phyloP scores from a whole-genome alignment of 2,888 invertebrate genomes.

The Blastobasis lacticolella region DNA sequence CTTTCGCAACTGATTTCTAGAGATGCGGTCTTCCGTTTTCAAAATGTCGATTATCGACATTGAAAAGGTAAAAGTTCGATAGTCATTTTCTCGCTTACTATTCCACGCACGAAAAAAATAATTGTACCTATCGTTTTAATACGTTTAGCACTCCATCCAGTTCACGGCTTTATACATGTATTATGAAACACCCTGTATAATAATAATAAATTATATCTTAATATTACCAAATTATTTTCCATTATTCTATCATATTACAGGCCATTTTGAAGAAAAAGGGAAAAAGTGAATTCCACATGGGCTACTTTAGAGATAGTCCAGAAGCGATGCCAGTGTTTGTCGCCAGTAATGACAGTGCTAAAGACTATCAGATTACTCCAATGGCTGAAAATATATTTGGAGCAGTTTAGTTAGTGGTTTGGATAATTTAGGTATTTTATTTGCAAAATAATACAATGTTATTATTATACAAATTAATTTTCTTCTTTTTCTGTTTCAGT shows the following conservation, averaged over 20 bases:
- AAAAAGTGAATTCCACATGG: constrained; percentile 85
- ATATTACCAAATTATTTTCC: neutral
- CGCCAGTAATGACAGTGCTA: constrained; percentile 81
- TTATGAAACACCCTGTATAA: too few species aligned
- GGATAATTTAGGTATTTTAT: neutral
- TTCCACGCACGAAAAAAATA: too few species aligned
- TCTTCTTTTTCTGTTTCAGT: constrained; percentile 36
- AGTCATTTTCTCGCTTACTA: too few species aligned
- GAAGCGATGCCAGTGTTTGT: constrained; percentile 83
- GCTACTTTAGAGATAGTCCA: constrained; percentile 91
- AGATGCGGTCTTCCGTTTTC: too few species aligned
- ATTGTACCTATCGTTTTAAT: too few species aligned
- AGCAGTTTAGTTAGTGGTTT: constrained; percentile 78
- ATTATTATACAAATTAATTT: neutral
- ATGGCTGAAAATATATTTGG: constrained; percentile 87
- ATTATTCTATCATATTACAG: constrained; percentile 41
- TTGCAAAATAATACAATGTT: neutral
- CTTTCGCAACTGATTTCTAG: too few species aligned
- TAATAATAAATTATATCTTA: neutral
- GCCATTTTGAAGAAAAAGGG: constrained; percentile 82
- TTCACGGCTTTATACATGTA: too few species aligned
- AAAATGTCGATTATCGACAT: too few species aligned
- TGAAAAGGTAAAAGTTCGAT: too few species aligned
- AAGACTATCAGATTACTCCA: constrained; percentile 80
- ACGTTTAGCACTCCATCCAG: too few species aligned